phyloP scores from a whole-genome alignment of 2,888 invertebrate genomes.

The Polymixis flavicincta region DNA sequence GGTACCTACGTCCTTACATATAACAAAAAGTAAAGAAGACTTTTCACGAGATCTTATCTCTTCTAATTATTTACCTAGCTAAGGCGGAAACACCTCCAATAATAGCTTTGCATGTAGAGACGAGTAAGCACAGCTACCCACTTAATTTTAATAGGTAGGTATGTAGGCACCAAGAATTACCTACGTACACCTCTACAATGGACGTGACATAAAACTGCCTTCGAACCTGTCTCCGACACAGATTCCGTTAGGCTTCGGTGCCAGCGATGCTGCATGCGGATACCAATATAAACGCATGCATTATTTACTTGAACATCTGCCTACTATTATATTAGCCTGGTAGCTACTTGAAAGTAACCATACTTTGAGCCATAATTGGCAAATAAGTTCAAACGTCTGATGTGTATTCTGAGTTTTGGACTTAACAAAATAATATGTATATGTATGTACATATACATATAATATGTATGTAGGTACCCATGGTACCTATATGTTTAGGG shows the following conservation, averaged over 20 bases:
- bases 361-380: neutral
- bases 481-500: no score
- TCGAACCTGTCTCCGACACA: slow-evolving; percentile 74
- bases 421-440: no score
- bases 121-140: slow-evolving; percentile 44
- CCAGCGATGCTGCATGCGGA: slow-evolving; percentile 63
- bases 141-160: slow-evolving; percentile 63
- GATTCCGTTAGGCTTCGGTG: slow-evolving; percentile 76
- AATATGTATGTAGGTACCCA: no score
- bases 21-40: neutral
- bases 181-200: slow-evolving; percentile 66
- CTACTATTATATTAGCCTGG: slow-evolving; percentile 35
- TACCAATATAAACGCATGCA: slow-evolving; percentile 60
- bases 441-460: no score
- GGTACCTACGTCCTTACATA: neutral
- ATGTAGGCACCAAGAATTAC: slow-evolving; percentile 61
- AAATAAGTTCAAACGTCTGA: neutral
- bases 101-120: slow-evolving; percentile 38
- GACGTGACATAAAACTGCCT: slow-evolving; percentile 74
- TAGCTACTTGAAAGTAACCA: slow-evolving; percentile 7
- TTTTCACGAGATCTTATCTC: slow-evolving; percentile 4
- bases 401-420: neutral
- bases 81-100: slow-evolving; percentile 23
- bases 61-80: neutral
- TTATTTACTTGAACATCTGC: slow-evolving; percentile 52